These are phyloP conservation scores for Caenorhabditis macrosperma DNA, from an alignment of 2,888 invertebrate genomes.

Conservation along the genomic window DNA sequence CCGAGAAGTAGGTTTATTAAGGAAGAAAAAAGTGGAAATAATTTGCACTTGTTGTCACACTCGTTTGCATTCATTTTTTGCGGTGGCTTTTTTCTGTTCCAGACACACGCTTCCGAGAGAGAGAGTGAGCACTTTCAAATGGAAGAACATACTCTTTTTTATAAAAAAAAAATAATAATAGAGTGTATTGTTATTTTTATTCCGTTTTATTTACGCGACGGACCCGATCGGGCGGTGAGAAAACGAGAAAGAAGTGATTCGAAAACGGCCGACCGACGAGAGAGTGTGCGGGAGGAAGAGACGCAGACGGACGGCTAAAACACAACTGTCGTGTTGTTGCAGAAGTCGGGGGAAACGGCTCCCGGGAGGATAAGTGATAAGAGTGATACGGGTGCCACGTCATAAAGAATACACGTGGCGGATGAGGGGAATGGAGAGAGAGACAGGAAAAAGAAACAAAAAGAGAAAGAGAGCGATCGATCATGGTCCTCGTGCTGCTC, in stretches of 20 bases:
- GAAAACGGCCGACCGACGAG: neutral
- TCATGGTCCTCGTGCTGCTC: slow-evolving; percentile 9
- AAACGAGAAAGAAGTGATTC: slow-evolving; percentile 9
- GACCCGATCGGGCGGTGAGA: slow-evolving; percentile 6
- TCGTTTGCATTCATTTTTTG: neutral
- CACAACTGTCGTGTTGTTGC: slow-evolving; percentile 15
- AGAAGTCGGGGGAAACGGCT: neutral
- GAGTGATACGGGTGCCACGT: neutral
- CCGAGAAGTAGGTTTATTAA: slow-evolving; percentile 14
- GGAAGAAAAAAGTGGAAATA: neutral
- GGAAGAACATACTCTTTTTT: too few species aligned
- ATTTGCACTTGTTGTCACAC: slow-evolving; percentile 13
- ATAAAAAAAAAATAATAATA: too few species aligned
- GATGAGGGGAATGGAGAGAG: neutral
- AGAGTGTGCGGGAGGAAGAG: neutral
- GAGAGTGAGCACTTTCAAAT: too few species aligned
- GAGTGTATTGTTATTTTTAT: neutral
- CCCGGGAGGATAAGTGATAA: neutral
- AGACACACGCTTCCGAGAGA: too few species aligned
- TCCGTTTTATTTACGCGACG: neutral
- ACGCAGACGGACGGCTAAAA: slow-evolving; percentile 2
- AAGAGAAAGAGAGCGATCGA: slow-evolving; percentile 11
- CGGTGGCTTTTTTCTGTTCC: neutral
- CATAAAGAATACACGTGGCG: neutral
- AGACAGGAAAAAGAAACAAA: neutral